phyloP scores from a whole-genome alignment of 2,888 invertebrate species.

The Acleris laterana region DNA sequence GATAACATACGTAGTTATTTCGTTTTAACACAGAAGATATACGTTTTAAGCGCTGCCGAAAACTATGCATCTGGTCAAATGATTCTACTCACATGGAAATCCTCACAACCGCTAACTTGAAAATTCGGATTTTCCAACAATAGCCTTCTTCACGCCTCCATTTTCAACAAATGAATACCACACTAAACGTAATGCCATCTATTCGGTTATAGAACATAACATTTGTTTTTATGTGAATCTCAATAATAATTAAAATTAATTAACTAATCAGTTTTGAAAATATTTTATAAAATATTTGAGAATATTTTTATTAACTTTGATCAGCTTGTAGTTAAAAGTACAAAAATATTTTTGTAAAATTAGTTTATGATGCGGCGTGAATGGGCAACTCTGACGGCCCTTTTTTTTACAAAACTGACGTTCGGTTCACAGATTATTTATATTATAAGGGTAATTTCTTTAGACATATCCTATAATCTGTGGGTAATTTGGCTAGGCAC shows the following conservation, averaged over 20 bases:
- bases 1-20: slow-evolving; percentile 50
- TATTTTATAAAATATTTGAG: background rate
- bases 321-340: background rate
- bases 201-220: slow-evolving; percentile 46
- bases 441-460: too few species aligned
- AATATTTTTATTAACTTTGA: background rate
- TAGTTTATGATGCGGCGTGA: background rate
- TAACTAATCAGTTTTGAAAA: background rate
- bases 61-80: slow-evolving; percentile 59
- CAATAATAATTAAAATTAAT: background rate
- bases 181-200: slow-evolving; percentile 51
- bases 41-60: slow-evolving; percentile 55
- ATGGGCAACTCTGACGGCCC: slow-evolving; percentile 6
- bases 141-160: slow-evolving; percentile 79
- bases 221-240: slow-evolving; percentile 28
- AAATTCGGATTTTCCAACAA: slow-evolving; percentile 72
- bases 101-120: slow-evolving; percentile 72
- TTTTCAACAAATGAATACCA: slow-evolving; percentile 82
- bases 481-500: too few species aligned
- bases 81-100: slow-evolving; percentile 63
- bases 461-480: too few species aligned
- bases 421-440: background rate
- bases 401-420: slow-evolving; percentile 1
- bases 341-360: background rate
- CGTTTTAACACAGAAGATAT: slow-evolving; percentile 47